These are phyloP conservation scores for Clarias pachynema DNA, from an alignment of 2,797 vertebrate genomes.

Conservation along the genomic window DNA sequence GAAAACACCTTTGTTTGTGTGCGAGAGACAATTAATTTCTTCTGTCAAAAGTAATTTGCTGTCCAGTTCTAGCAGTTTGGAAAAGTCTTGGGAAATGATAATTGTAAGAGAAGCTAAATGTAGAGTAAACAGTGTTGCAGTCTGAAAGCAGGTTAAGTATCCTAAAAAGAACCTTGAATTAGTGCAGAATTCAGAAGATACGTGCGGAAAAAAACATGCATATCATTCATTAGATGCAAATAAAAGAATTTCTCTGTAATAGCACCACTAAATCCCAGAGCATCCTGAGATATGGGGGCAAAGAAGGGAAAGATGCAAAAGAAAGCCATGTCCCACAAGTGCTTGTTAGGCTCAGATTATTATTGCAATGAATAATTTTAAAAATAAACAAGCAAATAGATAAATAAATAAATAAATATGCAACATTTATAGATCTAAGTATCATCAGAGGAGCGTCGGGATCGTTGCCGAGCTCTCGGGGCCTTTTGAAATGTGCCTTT, in stretches of 20 bases:
- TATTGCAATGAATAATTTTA: slow-evolving; percentile 83
- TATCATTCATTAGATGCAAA: slow-evolving; percentile 86
- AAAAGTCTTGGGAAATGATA: slow-evolving; percentile 49
- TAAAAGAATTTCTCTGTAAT: slow-evolving; percentile 86
- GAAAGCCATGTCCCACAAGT: slow-evolving; percentile 89
- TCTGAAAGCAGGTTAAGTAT: slow-evolving; percentile 68
- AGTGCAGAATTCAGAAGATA: slow-evolving; percentile 73
- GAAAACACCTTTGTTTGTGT: neutral
- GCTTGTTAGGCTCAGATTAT: slow-evolving; percentile 91
- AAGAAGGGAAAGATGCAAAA: slow-evolving; percentile 76
- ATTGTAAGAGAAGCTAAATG: slow-evolving; percentile 57
- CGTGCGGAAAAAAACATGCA: slow-evolving; percentile 75
- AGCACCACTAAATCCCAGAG: slow-evolving; percentile 79
- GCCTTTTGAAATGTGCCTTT: slow-evolving; percentile 74
- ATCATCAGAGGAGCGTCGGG: slow-evolving; percentile 74
- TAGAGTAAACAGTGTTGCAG: slow-evolving; percentile 62
- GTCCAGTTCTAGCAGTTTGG: slow-evolving; percentile 7
- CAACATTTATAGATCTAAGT: slow-evolving; percentile 83
- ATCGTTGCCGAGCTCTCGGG: slow-evolving; percentile 74
- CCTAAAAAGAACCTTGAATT: slow-evolving; percentile 74
- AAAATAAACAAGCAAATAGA: slow-evolving; percentile 81
- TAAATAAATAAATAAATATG: slow-evolving; percentile 73
- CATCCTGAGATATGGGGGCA: slow-evolving; percentile 79
- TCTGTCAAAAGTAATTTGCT: neutral
- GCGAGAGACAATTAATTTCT: neutral